Percentiles rank a stretch among this genome's conserved stretches.
These are phyloP conservation scores for Sus scrofa DNA, from an alignment of 2,113 vertebrate genomes.

Conservation along the genomic window T2T-Sscrofa CM000830.6:119660501-119661000, in stretches of 20 bases:
- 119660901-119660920: not conserved
- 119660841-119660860: not conserved
- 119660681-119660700: not conserved
- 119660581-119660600: conserved; percentile 36
- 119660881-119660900: not conserved
- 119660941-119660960: not conserved
- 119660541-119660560: not conserved
- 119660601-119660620: not conserved
- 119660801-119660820: not conserved
- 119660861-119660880: not conserved
- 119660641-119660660: conserved; percentile 23
- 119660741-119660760: not conserved
- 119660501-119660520: not conserved
- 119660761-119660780: not conserved
- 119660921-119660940: not conserved
- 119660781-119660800: not conserved
- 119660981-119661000: not conserved
- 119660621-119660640: conserved; percentile 30
- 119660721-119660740: not conserved
- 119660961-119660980: conserved; percentile 33
- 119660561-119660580: not conserved
- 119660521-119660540: not conserved
- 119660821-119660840: not conserved
- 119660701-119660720: not conserved
- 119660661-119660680: conserved; percentile 23